Conservation (phyloP, 1,140 invertebrate species). For the Drosophila kurseongensis region DNA sequence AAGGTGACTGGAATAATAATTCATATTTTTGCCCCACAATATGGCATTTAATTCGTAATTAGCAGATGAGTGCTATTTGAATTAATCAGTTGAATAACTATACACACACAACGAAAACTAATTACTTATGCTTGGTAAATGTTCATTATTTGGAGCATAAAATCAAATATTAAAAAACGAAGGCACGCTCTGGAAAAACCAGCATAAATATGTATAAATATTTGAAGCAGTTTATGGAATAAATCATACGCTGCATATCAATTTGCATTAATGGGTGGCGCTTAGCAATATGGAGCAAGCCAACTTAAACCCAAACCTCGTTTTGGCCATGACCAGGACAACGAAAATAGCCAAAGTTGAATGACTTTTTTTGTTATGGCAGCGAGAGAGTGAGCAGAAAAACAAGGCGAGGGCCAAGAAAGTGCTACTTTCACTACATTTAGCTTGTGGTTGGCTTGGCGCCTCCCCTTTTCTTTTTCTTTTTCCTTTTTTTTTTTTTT, state of each 20-base stretch:
- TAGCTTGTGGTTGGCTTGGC: constrained; percentile 46
- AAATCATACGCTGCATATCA: constrained; percentile 61
- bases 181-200: constrained; percentile 5
- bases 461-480: neutral
- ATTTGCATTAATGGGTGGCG: constrained; percentile 55
- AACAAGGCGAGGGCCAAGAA: constrained; percentile 17
- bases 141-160: constrained; percentile 18
- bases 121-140: constrained; percentile 59
- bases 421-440: constrained; percentile 70
- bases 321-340: constrained; percentile 32
- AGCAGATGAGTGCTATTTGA: constrained; percentile 23
- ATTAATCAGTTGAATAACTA: constrained; percentile 33
- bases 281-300: constrained; percentile 21
- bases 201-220: constrained; percentile 44
- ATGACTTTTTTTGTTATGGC: constrained; percentile 70
- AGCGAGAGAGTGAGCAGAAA: neutral
- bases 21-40: constrained; percentile 5
- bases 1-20: constrained; percentile 13
- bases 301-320: constrained; percentile 3
- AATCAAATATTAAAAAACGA: constrained; percentile 11
- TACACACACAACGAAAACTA: constrained; percentile 19
- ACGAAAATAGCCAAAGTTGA: constrained; percentile 64
- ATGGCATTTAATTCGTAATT: constrained; percentile 40
- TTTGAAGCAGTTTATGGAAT: constrained; percentile 55
- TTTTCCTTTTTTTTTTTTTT: constrained; percentile 14